Evolutionary conservation across 1,140 invertebrate species (phyloP), one percentile per base, ranked within the genome.

Genomic region (Hypothenemus hampei): DNA sequence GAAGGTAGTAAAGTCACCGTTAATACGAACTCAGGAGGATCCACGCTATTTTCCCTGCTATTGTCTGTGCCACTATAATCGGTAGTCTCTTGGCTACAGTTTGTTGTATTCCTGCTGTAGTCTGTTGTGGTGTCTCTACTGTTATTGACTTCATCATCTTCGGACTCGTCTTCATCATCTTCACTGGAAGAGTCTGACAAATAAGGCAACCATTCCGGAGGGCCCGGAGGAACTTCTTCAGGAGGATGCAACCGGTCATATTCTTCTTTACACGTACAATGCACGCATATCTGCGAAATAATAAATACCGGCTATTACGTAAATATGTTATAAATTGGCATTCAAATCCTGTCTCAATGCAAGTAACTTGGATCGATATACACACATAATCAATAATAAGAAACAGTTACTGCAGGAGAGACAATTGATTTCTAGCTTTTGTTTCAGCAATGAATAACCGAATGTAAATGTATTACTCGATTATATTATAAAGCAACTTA

Each of bases 1-100:
- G 74, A 76, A 0, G 79, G 80, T 15, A 80, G 83, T 1, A 89
- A 70, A 0, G 86, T 87, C 1, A 91, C 84, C 0, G 81, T 78
- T 33, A 89, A 86, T 59, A 75, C 71, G 47, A 77, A 78, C 53
- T 65, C 62, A 21, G 67, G 64, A 15, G 65, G 45, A 41, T 51
- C 48, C 5, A 26, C 33, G 24, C 50, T 53, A 20, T 53, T 53
- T 15, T 45, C 50, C 13, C 41, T 36, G 26, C 43, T 54, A 26
- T 29, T 55, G 26, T 51, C 48, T 1, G 48, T 51, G 13, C 47
- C 26, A 15, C 13, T 20, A 20, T 36, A 15, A n/a, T 33, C 23
- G 6, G 47, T 49, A 13, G 40, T 44, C 3, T 52, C 49, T 10
- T 19, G 22, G 20, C 56, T 52, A 1, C 69, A 69, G 1, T 60